A percentile compares a stretch with the other conserved stretches of the same genome.
These are phyloP conservation scores for Heliconius ismenius DNA, from an alignment of 2,888 invertebrate species.

Conservation along the genomic window DNA sequence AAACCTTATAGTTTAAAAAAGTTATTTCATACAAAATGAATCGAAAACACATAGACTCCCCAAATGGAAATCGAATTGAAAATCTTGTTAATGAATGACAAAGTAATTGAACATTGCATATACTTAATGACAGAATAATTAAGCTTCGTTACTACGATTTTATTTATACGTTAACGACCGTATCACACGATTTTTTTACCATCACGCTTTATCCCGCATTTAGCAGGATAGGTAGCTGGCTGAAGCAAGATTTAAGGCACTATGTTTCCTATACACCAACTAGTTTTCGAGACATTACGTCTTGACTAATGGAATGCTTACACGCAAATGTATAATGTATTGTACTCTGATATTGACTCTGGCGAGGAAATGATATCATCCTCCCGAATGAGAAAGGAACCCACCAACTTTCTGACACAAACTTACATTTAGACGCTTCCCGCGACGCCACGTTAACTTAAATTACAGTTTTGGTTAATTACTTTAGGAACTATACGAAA, in stretches of 20 bases:
- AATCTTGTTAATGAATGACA: background rate
- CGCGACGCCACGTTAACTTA: too few relatives aligned
- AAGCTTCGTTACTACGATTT: background rate
- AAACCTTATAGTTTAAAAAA: background rate
- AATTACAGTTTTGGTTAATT: too few relatives aligned
- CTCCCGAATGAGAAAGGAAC: too few relatives aligned
- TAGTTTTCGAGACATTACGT: background rate
- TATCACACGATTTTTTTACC: background rate
- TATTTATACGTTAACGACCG: background rate
- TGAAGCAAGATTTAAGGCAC: background rate
- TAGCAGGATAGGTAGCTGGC: background rate
- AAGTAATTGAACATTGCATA: background rate
- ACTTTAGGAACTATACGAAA: too few relatives aligned
- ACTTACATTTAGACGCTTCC: too few relatives aligned
- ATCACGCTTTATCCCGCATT: background rate
- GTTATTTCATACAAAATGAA: background rate
- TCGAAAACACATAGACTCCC: background rate
- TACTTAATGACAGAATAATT: background rate
- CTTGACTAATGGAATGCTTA: background rate
- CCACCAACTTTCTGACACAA: too few relatives aligned
- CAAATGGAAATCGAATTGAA: background rate
- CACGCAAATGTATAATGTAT: too few relatives aligned
- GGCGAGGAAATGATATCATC: too few relatives aligned
- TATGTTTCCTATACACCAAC: background rate
- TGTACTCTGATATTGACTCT: too few relatives aligned